Percentiles rank a stretch among this genome's conserved stretches.
phyloP scores from a whole-genome alignment of 2,888 invertebrate genomes.

The Bembecia ichneumoniformis region DNA sequence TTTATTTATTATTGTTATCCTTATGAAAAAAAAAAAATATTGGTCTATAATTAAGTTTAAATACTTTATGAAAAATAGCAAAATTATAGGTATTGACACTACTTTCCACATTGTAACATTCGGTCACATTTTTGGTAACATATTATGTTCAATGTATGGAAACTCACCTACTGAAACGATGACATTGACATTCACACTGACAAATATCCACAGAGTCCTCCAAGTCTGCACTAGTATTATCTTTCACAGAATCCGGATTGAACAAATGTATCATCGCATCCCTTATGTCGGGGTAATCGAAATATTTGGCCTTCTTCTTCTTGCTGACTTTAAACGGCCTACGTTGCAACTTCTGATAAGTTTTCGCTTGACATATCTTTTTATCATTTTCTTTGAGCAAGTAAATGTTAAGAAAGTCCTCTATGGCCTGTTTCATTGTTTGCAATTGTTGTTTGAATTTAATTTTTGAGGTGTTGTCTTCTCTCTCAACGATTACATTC shows the following conservation, averaged over 20 bases:
- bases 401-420: constrained; percentile 34
- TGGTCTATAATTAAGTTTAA: too few relatives aligned
- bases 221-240: constrained; percentile 7
- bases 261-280: constrained; percentile 52
- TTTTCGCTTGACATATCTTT: constrained; percentile 8
- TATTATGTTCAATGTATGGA: too few relatives aligned
- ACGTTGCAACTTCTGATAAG: constrained; percentile 5
- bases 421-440: constrained; percentile 40
- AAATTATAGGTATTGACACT: too few relatives aligned
- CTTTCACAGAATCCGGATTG: constrained; percentile 8
- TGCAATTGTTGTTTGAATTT: constrained; percentile 43
- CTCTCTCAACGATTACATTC: constrained; percentile 50
- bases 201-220: constrained; percentile 22
- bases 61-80: too few relatives aligned
- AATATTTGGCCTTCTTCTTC: constrained; percentile 50
- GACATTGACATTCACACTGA: constrained; percentile 34
- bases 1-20: too few relatives aligned
- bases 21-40: too few relatives aligned
- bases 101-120: too few relatives aligned
- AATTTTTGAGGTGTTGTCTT: constrained; percentile 34
- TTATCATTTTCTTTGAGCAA: constrained; percentile 22
- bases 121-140: too few relatives aligned
- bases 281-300: constrained; percentile 52
- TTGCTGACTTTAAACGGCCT: constrained; percentile 25
- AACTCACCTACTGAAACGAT: not conserved